Base-by-base conservation (phyloP, 2,113 vertebrate genomes). In the Muntiacus muntjak region DNA sequence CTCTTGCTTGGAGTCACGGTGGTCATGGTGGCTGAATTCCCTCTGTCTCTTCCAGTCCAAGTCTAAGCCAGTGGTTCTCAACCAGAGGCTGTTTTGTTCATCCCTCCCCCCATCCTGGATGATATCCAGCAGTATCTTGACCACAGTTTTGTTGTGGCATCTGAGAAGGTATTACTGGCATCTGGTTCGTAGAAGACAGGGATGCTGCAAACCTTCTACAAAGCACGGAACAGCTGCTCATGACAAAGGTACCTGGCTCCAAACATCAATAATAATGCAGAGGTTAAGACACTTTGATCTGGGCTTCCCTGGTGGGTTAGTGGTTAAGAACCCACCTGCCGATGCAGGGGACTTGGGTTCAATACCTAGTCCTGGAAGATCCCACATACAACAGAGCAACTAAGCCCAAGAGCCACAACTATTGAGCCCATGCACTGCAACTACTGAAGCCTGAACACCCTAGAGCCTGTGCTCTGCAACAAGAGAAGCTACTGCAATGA, bases 181-280 rank as follows among this genome's bases (percentile, higher is more conserved):
- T 16, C 50, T 85, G 26, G 2, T 57, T n/a, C 4, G 0, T 33
- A 26, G 28, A 40, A 36, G 55, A 14, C 30, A 81, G 30, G 28
- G 30, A 26, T 14, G 1, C 50, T 74, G 50, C 36, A 26, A 54
- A 33, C 5, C 9, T 13, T 58, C 47, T 16, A 16, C 3, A 9
- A 21, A 2, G 15, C 23, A 30, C 58, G 25, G 58, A 26, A 83
- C 7, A 40, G 17, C 60, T 21, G 5, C 78, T 55, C 26, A 45
- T 0, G 10, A 23, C 90, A 6, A 64, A 83, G 3, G 6, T 21
- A 23, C 19, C 57, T 40, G 26, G 58, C 16, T 60, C 67, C 19
- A 36, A 23, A 33, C 1, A 0, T 40, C 74, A 47, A 16, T 11
- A 1, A 5, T 13, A 40, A 14, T 12, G 28, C 45, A 0, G 14